These are phyloP conservation scores for Notiomystis cincta DNA, from an alignment of 2,113 vertebrate genomes.

Conservation along the genomic window DNA sequence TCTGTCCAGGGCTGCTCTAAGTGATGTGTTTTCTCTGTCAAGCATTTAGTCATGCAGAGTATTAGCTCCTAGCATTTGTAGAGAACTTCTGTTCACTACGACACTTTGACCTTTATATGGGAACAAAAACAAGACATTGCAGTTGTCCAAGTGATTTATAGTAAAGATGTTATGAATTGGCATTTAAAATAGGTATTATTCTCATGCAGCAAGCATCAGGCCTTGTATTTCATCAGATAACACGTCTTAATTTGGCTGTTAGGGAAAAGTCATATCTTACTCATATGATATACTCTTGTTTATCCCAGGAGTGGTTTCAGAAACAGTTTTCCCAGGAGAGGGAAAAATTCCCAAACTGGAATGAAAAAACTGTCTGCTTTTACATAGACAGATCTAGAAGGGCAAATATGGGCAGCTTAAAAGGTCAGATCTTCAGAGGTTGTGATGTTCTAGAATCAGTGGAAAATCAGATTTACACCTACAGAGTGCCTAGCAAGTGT, in stretches of 20 bases:
- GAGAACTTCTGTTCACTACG: background rate
- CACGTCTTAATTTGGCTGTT: background rate
- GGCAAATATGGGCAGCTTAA: background rate
- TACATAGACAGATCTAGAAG: background rate
- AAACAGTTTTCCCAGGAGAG: background rate
- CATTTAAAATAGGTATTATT: background rate
- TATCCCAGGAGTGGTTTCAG: background rate
- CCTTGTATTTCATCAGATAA: background rate
- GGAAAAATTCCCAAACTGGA: background rate
- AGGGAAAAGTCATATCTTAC: background rate
- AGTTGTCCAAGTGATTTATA: background rate
- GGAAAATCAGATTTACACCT: background rate
- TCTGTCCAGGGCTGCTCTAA: background rate
- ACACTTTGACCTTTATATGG: background rate
- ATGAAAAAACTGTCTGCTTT: background rate
- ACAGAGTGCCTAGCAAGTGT: background rate
- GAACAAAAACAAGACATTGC: background rate
- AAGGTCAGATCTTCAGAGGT: background rate
- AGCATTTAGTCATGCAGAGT: background rate
- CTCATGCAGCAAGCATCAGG: background rate
- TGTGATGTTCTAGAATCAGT: background rate
- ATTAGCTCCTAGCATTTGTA: background rate
- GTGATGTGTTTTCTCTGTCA: background rate
- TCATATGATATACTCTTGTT: background rate
- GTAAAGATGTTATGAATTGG: background rate